Evolutionary conservation across 2,797 vertebrate genomes (phyloP), one percentile per base, ranked within the genome.

Genomic region (Bovichtus variegatus): DNA sequence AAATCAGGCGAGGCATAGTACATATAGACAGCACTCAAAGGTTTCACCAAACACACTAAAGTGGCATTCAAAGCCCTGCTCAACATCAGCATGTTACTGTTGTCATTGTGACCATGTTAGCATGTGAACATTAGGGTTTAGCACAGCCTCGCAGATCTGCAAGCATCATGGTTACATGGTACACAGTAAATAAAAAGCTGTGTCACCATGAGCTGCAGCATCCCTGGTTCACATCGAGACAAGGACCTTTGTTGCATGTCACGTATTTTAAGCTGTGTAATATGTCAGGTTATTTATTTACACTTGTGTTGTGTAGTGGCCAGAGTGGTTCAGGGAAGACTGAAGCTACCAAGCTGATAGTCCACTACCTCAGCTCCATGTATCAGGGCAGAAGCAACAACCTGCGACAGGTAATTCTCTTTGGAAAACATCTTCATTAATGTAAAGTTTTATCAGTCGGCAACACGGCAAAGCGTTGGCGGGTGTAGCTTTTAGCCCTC

Each of bases 321-420:
- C 96, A 95, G 90, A 98, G 97, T 49, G 97, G 98, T 67, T 97
- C 97, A 55, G 98, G 97, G 34, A 99, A 99, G 91, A 99, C 97
- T 3, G 97, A 98, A 89, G 94, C 96, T 47, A 92, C 96, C 74
- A 98, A 95, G 91, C 92, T 95, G 82, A 94, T 97, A 0, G 77
- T 97, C 49, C 95, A 91, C 54, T 97, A 97, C 82, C 95, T 99
- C 47, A 95, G 94, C 86, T 93, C 87, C 57, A 81, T 96, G 82
- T 96, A 96, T 83, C 94, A 93, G 86, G 84, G 85, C 68, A 84
- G 82, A 84, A 92, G 84, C 0, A 80, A 91, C 68, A 84, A 87
- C 65, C 86, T 94, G 36, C 93, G 92, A 64, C 96, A 96, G 96
- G 97, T 98, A 81, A 47, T 18, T 19, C 9, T 34, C 53, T 19